phyloP scores from a whole-genome alignment of 2,797 vertebrate genomes.

The Sternarchorhynchus goeldii region DNA sequence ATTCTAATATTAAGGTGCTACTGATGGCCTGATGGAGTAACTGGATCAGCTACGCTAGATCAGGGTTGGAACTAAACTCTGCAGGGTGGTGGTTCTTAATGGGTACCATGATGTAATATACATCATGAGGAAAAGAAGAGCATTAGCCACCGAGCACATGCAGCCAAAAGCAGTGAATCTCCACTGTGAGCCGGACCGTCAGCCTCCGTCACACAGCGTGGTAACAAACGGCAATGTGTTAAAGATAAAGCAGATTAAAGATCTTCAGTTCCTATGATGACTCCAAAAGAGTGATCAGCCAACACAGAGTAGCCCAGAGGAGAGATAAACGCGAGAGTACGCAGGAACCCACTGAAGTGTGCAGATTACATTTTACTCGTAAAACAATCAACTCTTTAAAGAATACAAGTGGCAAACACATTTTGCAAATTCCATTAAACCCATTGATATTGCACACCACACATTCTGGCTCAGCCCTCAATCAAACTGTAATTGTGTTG shows the following conservation, averaged over 20 bases:
- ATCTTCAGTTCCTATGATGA: background rate
- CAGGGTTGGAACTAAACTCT: background rate
- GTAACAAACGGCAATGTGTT: background rate
- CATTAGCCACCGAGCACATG: too few species aligned
- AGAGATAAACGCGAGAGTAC: background rate
- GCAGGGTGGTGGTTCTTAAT: background rate
- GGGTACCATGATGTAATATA: too few species aligned
- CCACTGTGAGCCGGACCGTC: too few species aligned
- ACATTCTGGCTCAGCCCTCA: constrained; percentile 11
- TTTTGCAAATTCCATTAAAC: background rate
- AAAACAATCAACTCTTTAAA: background rate
- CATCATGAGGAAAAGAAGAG: too few species aligned
- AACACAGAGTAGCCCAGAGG: background rate
- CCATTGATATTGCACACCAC: constrained; percentile 1
- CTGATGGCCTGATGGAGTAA: too few species aligned
- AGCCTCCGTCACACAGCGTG: too few species aligned
- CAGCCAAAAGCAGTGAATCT: too few species aligned
- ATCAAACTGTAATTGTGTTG: constrained; percentile 38
- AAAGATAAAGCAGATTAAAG: background rate
- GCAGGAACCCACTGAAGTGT: background rate
- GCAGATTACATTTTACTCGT: background rate
- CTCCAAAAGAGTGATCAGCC: background rate
- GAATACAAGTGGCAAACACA: background rate
- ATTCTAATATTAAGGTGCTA: too few species aligned
- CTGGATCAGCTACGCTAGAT: too few species aligned